Evolutionary conservation across 53 echinoderm and acorn worm species (phyloP).

Genomic region (Zoroaster sp.): DNA sequence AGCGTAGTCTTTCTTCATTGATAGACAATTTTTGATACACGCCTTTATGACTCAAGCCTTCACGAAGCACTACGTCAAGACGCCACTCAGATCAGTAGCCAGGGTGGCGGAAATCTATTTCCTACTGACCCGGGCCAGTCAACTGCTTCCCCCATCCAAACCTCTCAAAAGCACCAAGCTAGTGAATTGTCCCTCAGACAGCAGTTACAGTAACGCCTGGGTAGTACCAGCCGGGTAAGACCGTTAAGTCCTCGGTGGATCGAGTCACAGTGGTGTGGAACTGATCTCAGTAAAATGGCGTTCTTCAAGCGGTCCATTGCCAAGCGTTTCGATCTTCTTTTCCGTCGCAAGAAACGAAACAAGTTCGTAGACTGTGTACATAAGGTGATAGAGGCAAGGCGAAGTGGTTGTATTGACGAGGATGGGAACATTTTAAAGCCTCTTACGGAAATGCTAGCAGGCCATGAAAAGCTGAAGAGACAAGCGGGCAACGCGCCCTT

Average conservation of each 20-base stretch:
- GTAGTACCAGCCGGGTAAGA: background rate
- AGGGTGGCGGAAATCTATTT: constrained; percentile 14
- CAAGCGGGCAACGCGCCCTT: background rate
- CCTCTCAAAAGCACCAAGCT: background rate
- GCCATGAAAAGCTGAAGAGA: background rate
- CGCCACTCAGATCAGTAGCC: constrained; percentile 27
- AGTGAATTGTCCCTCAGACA: background rate
- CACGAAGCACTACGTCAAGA: constrained; percentile 23
- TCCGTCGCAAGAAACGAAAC: constrained; percentile 71
- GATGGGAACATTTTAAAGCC: constrained; percentile 82
- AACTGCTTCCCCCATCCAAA: background rate
- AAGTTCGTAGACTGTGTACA: constrained; percentile 88
- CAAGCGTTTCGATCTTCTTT: constrained; percentile 72
- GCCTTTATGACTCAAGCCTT: constrained; percentile 42
- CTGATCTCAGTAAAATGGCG: constrained; percentile 56
- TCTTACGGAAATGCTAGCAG: constrained; percentile 43
- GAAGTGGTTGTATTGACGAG: constrained; percentile 91
- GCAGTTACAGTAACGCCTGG: background rate
- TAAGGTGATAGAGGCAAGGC: constrained; percentile 86
- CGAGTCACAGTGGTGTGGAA: background rate
- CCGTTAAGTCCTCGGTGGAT: background rate
- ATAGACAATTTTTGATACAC: constrained; percentile 17
- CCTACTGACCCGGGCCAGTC: background rate
- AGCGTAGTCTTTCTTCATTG: background rate
- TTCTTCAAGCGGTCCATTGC: constrained; percentile 79